Evolutionary conservation across 2,797 vertebrate species (phyloP).

Genomic region (Eutrigla gurnardus): DNA sequence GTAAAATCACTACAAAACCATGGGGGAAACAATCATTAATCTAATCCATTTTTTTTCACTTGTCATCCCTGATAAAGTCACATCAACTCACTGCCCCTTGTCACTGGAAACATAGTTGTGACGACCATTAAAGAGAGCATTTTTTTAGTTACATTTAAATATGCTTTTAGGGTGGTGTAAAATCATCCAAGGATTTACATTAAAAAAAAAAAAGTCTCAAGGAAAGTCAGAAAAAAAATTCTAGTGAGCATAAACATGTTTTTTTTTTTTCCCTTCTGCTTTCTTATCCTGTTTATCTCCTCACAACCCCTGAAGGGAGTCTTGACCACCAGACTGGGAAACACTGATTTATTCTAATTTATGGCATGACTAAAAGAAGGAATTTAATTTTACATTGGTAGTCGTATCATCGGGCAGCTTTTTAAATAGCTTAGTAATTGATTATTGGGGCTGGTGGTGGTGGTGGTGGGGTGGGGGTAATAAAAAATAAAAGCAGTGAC

Average conservation of each 20-base stretch:
- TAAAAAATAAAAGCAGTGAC: conserved; percentile 15
- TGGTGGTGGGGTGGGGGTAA: background rate
- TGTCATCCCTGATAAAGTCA: background rate
- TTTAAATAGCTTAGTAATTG: background rate
- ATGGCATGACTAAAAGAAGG: background rate
- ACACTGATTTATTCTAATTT: background rate
- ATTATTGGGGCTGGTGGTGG: background rate
- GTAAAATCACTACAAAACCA: conserved; percentile 15
- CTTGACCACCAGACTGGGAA: conserved; percentile 1
- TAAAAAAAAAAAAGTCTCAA: background rate
- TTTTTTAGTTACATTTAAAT: background rate
- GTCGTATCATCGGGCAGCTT: background rate
- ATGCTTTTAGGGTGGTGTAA: background rate
- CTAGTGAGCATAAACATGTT: background rate
- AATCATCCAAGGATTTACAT: background rate
- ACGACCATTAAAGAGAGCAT: background rate
- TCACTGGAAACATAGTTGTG: background rate
- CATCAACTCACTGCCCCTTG: background rate
- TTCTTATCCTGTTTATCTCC: background rate
- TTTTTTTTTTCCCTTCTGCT: background rate
- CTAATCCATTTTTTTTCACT: conserved; percentile 7
- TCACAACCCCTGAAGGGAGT: background rate
- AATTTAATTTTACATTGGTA: conserved; percentile 8
- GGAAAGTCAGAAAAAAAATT: background rate
- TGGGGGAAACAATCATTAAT: conserved; percentile 1